A percentile compares a stretch with the other conserved stretches of the same genome.
Evolutionary conservation across 2,888 invertebrate genomes (phyloP).

Genomic region (Mechanitis mazaeus): DNA sequence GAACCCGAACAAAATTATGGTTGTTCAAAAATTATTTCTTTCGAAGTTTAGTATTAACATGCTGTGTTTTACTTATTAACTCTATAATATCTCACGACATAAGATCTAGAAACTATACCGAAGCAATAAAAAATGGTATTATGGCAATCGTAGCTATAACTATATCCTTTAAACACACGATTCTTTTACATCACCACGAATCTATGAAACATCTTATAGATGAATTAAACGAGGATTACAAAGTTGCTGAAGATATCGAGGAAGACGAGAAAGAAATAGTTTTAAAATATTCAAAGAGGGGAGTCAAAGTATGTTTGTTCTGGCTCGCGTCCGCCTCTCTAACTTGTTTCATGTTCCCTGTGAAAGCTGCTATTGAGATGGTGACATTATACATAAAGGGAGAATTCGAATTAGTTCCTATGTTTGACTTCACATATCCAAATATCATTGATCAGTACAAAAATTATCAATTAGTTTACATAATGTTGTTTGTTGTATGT

Average conservation of each 20-base stretch:
- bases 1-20: constrained; percentile 17
- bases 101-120: constrained; percentile 36
- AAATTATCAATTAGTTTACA: constrained; percentile 21
- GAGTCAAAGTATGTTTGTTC: constrained; percentile 41
- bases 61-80: constrained; percentile 33
- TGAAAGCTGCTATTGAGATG: constrained; percentile 47
- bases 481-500: constrained; percentile 11
- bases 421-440: constrained; percentile 51
- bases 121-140: constrained; percentile 47
- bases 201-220: constrained; percentile 39
- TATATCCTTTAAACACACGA: constrained; percentile 42
- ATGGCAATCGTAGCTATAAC: constrained; percentile 45
- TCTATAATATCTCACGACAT: constrained; percentile 45
- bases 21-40: constrained; percentile 16
- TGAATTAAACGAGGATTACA: constrained; percentile 46
- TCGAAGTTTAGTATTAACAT: constrained; percentile 8
- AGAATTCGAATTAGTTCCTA: constrained; percentile 40
- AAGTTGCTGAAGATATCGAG: constrained; percentile 33
- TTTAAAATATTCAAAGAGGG: constrained; percentile 38
- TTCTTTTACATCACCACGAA: constrained; percentile 39
- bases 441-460: constrained; percentile 41
- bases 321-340: constrained; percentile 41
- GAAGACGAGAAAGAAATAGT: constrained; percentile 42
- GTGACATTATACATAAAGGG: constrained; percentile 37
- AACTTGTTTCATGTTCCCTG: constrained; percentile 43